A percentile compares a stretch with the other conserved stretches of the same genome.
These are phyloP conservation scores for Coracias cyanogaster DNA, from an alignment of 2,797 vertebrate genomes.

Conservation along the genomic window DNA sequence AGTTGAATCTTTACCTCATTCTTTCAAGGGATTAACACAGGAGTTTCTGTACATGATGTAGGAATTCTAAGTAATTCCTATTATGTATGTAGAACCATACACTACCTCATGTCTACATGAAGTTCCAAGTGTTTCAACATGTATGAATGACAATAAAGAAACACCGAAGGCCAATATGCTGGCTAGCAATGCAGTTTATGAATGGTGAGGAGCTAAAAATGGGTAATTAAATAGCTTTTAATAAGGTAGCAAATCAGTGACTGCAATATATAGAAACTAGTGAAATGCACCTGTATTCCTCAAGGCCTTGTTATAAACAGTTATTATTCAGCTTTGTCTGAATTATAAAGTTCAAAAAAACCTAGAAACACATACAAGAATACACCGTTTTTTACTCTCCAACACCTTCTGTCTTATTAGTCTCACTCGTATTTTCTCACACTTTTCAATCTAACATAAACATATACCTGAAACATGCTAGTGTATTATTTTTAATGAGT, in stretches of 20 bases:
- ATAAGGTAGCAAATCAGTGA: background rate
- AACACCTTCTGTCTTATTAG: background rate
- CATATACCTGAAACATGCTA: background rate
- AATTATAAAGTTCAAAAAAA: background rate
- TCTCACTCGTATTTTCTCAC: background rate
- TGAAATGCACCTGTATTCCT: background rate
- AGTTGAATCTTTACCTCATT: background rate
- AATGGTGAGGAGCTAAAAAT: background rate
- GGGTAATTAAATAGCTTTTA: background rate
- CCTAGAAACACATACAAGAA: background rate
- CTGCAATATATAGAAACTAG: background rate
- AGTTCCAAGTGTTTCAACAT: background rate
- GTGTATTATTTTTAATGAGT: background rate
- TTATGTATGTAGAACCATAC: background rate
- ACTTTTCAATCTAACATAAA: background rate
- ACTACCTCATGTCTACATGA: background rate
- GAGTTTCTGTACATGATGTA: background rate
- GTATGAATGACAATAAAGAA: background rate
- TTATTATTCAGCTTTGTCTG: background rate
- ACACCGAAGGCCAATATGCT: background rate
- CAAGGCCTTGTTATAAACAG: background rate
- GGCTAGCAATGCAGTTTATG: background rate
- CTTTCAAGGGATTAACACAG: background rate
- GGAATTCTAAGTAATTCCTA: background rate
- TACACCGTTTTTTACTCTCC: background rate